A percentile compares a stretch with the other conserved stretches of the same genome.
Evolutionary conservation across 2,113 vertebrate species (phyloP).

Genomic region (Gnathonemus longibarbis): DNA sequence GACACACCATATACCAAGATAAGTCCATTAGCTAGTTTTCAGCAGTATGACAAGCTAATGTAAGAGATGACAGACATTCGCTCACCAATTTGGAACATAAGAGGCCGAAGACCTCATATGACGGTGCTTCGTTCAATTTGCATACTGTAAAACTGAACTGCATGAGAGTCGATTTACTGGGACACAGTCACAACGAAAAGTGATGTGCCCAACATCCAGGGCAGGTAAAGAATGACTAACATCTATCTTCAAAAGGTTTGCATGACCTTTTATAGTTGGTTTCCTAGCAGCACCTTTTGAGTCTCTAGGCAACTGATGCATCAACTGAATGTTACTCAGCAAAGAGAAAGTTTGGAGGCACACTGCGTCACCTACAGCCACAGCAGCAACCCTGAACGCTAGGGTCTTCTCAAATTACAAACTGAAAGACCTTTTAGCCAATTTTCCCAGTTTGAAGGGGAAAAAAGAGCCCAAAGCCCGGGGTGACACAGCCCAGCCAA

Average conservation of each 20-base stretch:
- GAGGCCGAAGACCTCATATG: neutral
- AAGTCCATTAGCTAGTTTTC: conserved; percentile 7
- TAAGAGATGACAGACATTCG: neutral
- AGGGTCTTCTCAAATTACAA: neutral
- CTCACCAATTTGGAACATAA: neutral
- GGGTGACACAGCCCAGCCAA: neutral
- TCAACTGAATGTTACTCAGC: conserved; percentile 3
- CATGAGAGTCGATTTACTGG: neutral
- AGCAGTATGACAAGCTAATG: conserved; percentile 6
- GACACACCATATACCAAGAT: conserved; percentile 13
- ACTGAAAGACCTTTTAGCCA: neutral
- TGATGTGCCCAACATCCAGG: conserved; percentile 37
- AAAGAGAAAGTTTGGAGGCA: conserved; percentile 11
- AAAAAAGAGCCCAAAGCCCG: neutral
- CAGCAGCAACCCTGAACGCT: neutral
- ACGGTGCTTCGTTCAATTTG: neutral
- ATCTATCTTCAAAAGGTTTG: conserved; percentile 46
- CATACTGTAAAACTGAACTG: neutral
- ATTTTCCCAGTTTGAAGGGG: neutral
- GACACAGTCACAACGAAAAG: conserved; percentile 13
- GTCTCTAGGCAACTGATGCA: conserved; percentile 54
- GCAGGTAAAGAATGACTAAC: conserved; percentile 49
- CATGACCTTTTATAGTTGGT: conserved; percentile 53
- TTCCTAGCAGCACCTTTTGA: conserved; percentile 48
- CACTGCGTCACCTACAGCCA: neutral